Evolutionary conservation across 1,140 invertebrate genomes (phyloP), one percentile per base, ranked within the genome.

Genomic region (Yoshiicerus persimilis): DNA sequence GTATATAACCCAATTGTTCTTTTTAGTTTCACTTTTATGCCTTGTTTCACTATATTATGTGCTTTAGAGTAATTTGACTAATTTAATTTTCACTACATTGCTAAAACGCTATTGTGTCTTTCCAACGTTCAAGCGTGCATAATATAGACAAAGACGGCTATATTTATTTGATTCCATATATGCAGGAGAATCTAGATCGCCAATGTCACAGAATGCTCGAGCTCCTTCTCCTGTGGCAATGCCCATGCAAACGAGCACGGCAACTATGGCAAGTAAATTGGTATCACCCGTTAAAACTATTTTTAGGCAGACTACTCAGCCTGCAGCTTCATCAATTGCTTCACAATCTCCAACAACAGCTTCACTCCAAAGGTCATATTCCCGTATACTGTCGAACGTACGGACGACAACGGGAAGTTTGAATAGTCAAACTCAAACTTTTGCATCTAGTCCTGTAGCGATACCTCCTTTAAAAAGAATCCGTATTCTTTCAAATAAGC

Each of bases 401-500:
- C 86, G 86, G 25, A 47, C 47, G 25, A 47, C 47, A 4, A 75
- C 86, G 16, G 80, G 75, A 27, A 86, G 16, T 20, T 80, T 86
- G 27, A 80, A 80, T 80, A 80, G 34, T 77, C 34, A 75, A 23
- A 83, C 64, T 27, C 34, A 75, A 38, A 83, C 84, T 39, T 47
- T 84, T 23, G 30, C 88, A 38, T 38, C 66, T 27, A 77, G 41
- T 86, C 25, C 47, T 38, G 64, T 36, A n/a, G 32, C 75, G n/a
- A 38, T 84, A n/a, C 80, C 88, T 25, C 38, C 77, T n/a, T 16
- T 89, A 27, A 89, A 89, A 75, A 38, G 86, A 34, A 70, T 87
- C 64, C 27, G 86, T 5, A 85, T 87, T 6, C 38, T 87, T 38
- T 38, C 88, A 83, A 41, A 41, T 87, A 84, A 30, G 86, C 25